Evolutionary conservation across 2,888 invertebrate genomes (phyloP).

Genomic region (Tipula confusa): DNA sequence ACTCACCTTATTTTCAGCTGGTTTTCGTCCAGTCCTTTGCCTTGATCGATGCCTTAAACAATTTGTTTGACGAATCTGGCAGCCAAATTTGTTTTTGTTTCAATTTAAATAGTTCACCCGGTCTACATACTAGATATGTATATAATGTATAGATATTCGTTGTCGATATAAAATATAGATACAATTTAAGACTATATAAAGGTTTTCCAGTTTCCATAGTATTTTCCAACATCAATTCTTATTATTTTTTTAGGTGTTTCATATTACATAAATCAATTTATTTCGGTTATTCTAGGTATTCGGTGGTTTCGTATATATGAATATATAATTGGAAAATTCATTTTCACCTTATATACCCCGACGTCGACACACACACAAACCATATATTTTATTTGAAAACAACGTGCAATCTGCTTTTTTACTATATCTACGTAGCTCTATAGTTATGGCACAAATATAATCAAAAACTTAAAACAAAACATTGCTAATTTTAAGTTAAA

Average conservation of each 20-base stretch:
- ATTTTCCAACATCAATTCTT: background rate
- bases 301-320: background rate
- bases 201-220: background rate
- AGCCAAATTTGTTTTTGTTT: too few species aligned
- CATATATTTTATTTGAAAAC: too few species aligned
- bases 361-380: too few species aligned
- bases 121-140: too few species aligned
- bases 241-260: background rate
- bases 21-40: too few species aligned
- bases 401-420: background rate
- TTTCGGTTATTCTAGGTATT: background rate
- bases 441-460: background rate
- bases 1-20: too few species aligned
- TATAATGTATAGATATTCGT: too few species aligned
- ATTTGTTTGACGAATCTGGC: too few species aligned
- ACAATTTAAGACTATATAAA: background rate
- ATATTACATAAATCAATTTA: background rate
- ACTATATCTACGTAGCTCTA: background rate
- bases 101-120: too few species aligned
- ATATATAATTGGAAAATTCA: background rate
- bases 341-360: too few species aligned
- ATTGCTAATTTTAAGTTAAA: background rate
- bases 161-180: background rate
- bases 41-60: too few species aligned
- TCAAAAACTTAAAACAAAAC: background rate